A percentile compares a stretch with the other conserved stretches of the same genome.
phyloP scores from a whole-genome alignment of 2,888 invertebrate species.

The Synanthedon myopaeformis region DNA sequence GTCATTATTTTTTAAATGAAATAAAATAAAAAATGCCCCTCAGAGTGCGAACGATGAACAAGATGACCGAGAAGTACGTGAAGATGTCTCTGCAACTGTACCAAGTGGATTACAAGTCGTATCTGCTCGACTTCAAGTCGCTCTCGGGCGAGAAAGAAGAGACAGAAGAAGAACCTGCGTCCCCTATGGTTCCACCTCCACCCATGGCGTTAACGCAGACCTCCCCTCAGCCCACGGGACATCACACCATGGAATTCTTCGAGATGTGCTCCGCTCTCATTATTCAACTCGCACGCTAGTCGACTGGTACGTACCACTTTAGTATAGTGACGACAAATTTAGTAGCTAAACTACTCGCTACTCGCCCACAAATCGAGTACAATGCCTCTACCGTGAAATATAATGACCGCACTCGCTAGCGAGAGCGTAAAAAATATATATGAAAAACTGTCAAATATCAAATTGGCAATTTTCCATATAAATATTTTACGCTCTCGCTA shows the following conservation, averaged over 20 bases:
- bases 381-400: too few species aligned
- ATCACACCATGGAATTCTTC: conserved; percentile 99
- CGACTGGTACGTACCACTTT: too few species aligned
- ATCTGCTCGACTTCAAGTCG: conserved; percentile 97
- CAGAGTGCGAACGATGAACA: conserved; percentile 91
- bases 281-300: conserved; percentile 93
- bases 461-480: too few species aligned
- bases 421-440: too few species aligned
- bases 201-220: conserved; percentile 26
- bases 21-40: not conserved
- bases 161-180: conserved; percentile 39
- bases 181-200: conserved; percentile 27
- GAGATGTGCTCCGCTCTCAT: conserved; percentile 99
- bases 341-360: too few species aligned
- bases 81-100: conserved; percentile 99
- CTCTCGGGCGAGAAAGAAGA: conserved; percentile 81
- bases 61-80: conserved; percentile 84
- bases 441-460: too few species aligned
- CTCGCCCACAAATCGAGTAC: too few species aligned
- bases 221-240: conserved; percentile 64
- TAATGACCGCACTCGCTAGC: too few species aligned
- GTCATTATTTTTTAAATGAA: too few species aligned
- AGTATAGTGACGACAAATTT: too few species aligned
- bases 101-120: conserved; percentile 98
- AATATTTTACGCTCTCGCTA: too few species aligned